A percentile compares a stretch with the other conserved stretches of the same genome.
phyloP scores from a whole-genome alignment of 2,888 invertebrate genomes.

The Cerastoderma edule region DNA sequence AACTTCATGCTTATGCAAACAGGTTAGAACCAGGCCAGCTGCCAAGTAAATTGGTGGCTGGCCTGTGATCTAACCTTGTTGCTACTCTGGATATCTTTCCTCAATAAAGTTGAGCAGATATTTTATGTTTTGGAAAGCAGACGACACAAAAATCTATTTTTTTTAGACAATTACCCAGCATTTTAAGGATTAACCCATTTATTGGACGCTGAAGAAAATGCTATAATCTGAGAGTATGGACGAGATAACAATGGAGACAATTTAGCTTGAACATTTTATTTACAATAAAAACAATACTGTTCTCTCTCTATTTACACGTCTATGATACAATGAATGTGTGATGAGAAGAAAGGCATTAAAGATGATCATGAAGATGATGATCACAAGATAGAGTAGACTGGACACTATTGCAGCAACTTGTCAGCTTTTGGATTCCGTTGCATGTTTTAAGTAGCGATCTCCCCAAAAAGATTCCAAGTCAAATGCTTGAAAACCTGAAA shows the following conservation, averaged over 20 bases:
- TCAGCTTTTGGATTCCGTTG: constrained; percentile 55
- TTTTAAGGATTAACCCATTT: no score
- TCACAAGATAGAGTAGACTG: neutral
- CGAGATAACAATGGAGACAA: neutral
- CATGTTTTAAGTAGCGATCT: constrained; percentile 91
- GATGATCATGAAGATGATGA: constrained; percentile 9
- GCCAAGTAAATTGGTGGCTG: no score
- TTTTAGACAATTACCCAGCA: no score
- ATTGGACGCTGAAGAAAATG: no score
- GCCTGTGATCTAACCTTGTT: no score
- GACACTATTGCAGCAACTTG: neutral
- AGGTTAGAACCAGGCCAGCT: no score
- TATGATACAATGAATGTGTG: constrained; percentile 25
- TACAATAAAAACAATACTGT: constrained; percentile 26
- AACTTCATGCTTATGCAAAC: no score
- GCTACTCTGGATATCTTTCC: no score
- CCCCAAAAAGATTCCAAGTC: constrained; percentile 97
- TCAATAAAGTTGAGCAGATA: no score
- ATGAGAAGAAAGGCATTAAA: constrained; percentile 16
- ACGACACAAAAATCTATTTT: no score
- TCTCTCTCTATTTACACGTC: constrained; percentile 15
- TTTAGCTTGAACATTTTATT: constrained; percentile 21
- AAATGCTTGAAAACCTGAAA: constrained; percentile 92
- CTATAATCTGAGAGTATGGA: no score
- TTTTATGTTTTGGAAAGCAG: no score